These are phyloP conservation scores for Acleris emargana DNA, from an alignment of 2,888 invertebrate genomes.

Conservation along the genomic window DNA sequence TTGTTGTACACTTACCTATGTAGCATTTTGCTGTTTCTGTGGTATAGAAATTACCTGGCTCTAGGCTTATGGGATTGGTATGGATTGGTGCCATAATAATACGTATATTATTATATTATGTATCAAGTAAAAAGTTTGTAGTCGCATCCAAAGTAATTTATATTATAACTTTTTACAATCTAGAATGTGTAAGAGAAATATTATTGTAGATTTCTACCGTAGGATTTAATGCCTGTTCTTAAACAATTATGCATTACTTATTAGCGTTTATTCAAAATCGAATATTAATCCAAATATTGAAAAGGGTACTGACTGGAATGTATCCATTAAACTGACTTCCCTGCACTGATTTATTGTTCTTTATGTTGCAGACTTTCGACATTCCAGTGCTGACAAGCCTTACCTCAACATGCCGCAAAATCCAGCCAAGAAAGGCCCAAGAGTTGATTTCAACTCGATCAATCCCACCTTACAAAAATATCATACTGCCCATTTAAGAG, in stretches of 20 bases:
- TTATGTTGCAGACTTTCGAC: constrained; percentile 85
- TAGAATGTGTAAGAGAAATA: neutral
- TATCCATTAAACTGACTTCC: neutral
- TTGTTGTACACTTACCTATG: constrained; percentile 25
- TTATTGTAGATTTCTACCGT: constrained; percentile 15
- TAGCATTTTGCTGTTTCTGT: constrained; percentile 27
- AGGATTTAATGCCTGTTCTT: constrained; percentile 29
- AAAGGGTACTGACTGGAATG: constrained; percentile 2
- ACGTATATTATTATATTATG: constrained; percentile 23
- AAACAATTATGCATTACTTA: neutral
- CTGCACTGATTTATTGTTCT: constrained; percentile 31
- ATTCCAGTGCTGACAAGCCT: constrained; percentile 84
- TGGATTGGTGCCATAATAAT: constrained; percentile 43
- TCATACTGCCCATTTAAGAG: constrained; percentile 66
- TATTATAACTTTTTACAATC: neutral
- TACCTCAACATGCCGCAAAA: constrained; percentile 60
- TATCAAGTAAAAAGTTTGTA: constrained; percentile 15
- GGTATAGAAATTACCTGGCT: constrained; percentile 34
- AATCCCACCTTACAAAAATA: constrained; percentile 62
- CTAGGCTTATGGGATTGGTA: constrained; percentile 46
- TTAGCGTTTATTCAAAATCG: constrained; percentile 5
- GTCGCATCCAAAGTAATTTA: constrained; percentile 19
- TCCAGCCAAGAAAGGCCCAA: constrained; percentile 55
- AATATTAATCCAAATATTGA: constrained; percentile 1
- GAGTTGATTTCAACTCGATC: constrained; percentile 59